Percentiles rank a stretch among this genome's conserved stretches.
phyloP scores from a whole-genome alignment of 2,888 invertebrate genomes.

The Dasypogon diadema region DNA sequence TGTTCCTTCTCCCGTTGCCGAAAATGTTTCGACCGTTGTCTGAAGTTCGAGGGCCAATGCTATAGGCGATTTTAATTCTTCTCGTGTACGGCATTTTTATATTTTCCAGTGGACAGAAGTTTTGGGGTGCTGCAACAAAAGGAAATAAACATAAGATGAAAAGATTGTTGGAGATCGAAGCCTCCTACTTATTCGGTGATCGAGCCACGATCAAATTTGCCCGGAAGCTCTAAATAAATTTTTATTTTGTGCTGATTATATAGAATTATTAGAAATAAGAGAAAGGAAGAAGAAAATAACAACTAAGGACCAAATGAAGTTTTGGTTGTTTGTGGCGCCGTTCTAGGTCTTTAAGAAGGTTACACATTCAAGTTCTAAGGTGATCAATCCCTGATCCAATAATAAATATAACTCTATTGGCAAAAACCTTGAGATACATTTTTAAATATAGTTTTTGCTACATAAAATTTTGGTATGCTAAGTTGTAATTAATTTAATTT shows the following conservation, averaged over 20 bases:
- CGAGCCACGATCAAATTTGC: slow-evolving; percentile 41
- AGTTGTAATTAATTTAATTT: no score
- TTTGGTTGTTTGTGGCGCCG: slow-evolving; percentile 19
- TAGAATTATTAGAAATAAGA: slow-evolving; percentile 39
- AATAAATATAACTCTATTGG: no score
- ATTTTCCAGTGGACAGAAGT: slow-evolving; percentile 51
- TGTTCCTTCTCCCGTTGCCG: background rate
- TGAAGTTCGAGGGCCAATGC: slow-evolving; percentile 6
- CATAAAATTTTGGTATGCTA: no score
- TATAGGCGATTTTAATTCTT: slow-evolving; percentile 38
- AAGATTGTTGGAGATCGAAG: slow-evolving; percentile 1
- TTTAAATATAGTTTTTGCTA: no score
- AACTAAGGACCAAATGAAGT: slow-evolving; percentile 25
- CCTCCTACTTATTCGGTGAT: slow-evolving; percentile 21
- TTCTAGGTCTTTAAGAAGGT: no score
- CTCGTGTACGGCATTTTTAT: background rate
- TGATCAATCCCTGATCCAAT: no score
- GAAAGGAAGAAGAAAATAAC: background rate
- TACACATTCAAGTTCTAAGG: no score
- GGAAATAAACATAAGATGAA: background rate
- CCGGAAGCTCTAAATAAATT: slow-evolving; percentile 52
- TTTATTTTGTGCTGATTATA: slow-evolving; percentile 31
- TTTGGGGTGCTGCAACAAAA: slow-evolving; percentile 2
- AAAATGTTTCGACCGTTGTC: slow-evolving; percentile 35
- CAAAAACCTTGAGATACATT: no score